Percentiles rank a stretch among this genome's conserved stretches.
Evolutionary conservation across 2,888 invertebrate species (phyloP).

Genomic region (Periphyllus acericola): DNA sequence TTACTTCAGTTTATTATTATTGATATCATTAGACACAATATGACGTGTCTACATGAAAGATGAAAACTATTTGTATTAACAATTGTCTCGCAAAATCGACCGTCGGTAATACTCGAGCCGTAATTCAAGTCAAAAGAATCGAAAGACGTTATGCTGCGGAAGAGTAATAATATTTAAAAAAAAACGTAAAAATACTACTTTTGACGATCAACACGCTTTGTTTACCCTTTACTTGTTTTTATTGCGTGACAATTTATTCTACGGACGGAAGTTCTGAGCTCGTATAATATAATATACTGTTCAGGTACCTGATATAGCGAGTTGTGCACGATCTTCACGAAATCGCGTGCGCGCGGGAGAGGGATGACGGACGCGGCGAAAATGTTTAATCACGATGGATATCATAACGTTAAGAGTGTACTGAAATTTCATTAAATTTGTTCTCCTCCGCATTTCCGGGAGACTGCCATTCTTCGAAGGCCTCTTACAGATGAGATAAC

Average conservation of each 20-base stretch:
- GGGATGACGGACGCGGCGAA: background rate
- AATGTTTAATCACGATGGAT: constrained; percentile 53
- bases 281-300: too few relatives aligned
- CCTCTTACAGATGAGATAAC: constrained; percentile 54
- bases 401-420: constrained; percentile 33
- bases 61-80: too few relatives aligned
- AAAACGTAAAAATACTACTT: too few relatives aligned
- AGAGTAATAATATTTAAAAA: too few relatives aligned
- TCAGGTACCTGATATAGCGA: background rate
- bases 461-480: constrained; percentile 29
- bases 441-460: constrained; percentile 45
- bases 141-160: too few relatives aligned
- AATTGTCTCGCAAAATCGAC: too few relatives aligned
- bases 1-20: background rate
- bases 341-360: background rate
- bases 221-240: background rate
- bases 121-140: too few relatives aligned
- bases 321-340: background rate
- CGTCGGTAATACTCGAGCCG: too few relatives aligned
- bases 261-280: too few relatives aligned
- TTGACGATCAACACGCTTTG: background rate
- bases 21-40: too few relatives aligned
- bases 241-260: background rate
- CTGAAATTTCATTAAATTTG: constrained; percentile 59
- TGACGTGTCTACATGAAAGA: too few relatives aligned